Evolutionary conservation across 2,113 vertebrate genomes (phyloP), one percentile per base, ranked within the genome.

Genomic region (Mesocricetus auratus): DNA sequence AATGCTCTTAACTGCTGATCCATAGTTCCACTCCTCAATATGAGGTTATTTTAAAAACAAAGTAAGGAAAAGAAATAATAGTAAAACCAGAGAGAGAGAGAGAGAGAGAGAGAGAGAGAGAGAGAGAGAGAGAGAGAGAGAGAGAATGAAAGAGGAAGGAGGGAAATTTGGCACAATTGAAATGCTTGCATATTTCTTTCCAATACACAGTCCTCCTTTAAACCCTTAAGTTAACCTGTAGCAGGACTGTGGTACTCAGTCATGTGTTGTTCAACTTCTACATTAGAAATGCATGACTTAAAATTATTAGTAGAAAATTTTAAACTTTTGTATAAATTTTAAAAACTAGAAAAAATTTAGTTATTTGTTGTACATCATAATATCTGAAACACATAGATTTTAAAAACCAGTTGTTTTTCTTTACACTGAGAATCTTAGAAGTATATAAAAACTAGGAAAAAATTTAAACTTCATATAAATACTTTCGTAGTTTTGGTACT

Each of bases 381-480:
- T 33, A 53, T 17, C 10, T 64, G 24, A 87, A 62, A 56, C 50
- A n/a, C 24, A 62, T 1, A 45, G 90, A 86, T 73, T 5, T 36
- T 26, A 36, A 6, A 81, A 42, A 64, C 69, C 26, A 56, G 31
- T 87, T 60, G 10, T 53, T 96, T 89, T 73, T 64, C 29, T 66
- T 58, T 36, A 29, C 47, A 36, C 19, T 81, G 53, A 66, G 10
- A 81, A 64, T 60, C 33, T 58, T 73, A 89, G 69, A 82, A 81
- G 69, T 89, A n/a, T 42, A 60, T 36, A 39, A 58, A 82, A 82
- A 58, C 53, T 39, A 39, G 53, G 13, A 82, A 82, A 81, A 29
- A 53, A 64, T 89, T 89, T 45, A 87, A 82, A 77, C 47, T 90
- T 90, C 78, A 69, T 50, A 33, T 81, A 93, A 93, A 69, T 87